Conservation (phyloP, 2,113 vertebrate species). For the Microtus pennsylvanicus region DNA sequence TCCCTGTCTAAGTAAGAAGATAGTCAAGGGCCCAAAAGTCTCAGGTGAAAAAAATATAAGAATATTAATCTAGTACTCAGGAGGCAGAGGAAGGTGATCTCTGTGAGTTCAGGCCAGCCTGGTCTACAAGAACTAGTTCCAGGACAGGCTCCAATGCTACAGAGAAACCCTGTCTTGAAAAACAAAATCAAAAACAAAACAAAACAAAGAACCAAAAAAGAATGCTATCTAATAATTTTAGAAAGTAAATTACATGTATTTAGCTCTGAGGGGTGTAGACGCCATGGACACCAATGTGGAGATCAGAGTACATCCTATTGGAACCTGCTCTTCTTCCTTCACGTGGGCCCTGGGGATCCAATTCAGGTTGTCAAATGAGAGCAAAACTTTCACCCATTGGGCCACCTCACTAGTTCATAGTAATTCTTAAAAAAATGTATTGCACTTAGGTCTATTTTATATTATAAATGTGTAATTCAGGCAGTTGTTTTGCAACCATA, state of each 20-base stretch:
- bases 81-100: too few relatives aligned
- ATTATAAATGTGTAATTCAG: not conserved
- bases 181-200: too few relatives aligned
- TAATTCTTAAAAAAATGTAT: not conserved
- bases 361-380: not conserved
- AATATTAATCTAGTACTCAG: not conserved
- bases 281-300: too few relatives aligned
- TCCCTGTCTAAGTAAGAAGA: not conserved
- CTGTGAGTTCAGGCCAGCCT: too few relatives aligned
- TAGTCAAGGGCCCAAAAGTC: slow-evolving; percentile 1
- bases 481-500: not conserved
- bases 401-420: not conserved
- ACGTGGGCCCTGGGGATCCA: not conserved
- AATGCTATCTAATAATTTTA: not conserved
- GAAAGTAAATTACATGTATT: not conserved
- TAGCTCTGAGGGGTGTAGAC: not conserved
- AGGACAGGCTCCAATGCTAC: too few relatives aligned
- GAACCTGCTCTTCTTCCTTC: not conserved
- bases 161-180: too few relatives aligned
- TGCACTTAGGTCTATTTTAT: not conserved
- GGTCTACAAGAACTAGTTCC: too few relatives aligned
- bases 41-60: not conserved
- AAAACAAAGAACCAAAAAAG: too few relatives aligned
- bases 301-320: not conserved
- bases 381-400: not conserved